Evolutionary conservation across 2,113 vertebrate genomes (phyloP).

Genomic region (Cichladusa arquata): DNA sequence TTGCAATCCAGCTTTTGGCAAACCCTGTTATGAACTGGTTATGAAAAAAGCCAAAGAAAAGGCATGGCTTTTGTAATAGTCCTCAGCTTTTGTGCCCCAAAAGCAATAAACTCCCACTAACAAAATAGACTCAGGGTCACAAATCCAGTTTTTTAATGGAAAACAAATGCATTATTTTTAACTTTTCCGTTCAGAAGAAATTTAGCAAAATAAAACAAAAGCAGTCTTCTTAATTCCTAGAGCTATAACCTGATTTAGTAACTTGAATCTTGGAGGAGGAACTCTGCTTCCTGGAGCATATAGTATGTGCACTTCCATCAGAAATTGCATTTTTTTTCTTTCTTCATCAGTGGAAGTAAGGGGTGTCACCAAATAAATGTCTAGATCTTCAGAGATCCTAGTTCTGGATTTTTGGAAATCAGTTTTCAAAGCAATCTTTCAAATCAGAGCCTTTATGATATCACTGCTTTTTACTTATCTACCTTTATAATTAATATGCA

Average conservation of each 20-base stretch:
- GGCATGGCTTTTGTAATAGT: background rate
- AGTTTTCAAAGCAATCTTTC: slow-evolving; percentile 19
- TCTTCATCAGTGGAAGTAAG: slow-evolving; percentile 32
- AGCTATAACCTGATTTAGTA: background rate
- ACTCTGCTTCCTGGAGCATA: slow-evolving; percentile 27
- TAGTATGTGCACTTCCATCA: slow-evolving; percentile 58
- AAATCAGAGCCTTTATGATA: slow-evolving; percentile 49
- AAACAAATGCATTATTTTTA: background rate
- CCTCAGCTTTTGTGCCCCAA: background rate
- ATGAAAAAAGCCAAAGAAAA: background rate
- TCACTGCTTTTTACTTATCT: slow-evolving; percentile 68
- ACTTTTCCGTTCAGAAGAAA: background rate
- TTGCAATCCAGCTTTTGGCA: background rate
- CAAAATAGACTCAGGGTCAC: background rate
- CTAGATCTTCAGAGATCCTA: background rate
- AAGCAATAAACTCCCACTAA: background rate
- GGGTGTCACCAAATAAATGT: slow-evolving; percentile 31
- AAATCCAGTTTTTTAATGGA: background rate
- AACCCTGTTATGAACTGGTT: background rate
- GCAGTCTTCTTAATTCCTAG: slow-evolving; percentile 18
- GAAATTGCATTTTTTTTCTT: slow-evolving; percentile 18
- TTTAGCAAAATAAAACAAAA: slow-evolving; percentile 25
- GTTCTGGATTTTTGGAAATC: background rate
- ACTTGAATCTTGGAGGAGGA: background rate
- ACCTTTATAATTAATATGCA: slow-evolving; percentile 39